Conservation (phyloP, 2,888 invertebrate species). For the Lobophora halterata region DNA sequence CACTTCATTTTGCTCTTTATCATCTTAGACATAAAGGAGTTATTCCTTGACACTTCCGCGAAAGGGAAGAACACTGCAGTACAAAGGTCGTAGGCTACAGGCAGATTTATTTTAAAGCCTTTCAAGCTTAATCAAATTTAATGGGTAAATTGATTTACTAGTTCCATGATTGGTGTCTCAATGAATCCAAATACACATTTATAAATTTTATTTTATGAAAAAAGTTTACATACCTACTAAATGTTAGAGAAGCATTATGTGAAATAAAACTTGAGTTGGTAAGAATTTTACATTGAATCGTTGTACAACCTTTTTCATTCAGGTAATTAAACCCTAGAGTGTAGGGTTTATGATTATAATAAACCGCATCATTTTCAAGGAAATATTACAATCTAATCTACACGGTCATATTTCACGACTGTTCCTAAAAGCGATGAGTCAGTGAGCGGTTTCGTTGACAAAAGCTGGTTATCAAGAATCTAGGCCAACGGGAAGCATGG, state of each 20-base stretch:
- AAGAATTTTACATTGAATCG: too few relatives aligned
- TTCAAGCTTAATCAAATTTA: not conserved
- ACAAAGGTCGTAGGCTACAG: constrained; percentile 5
- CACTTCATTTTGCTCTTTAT: constrained; percentile 25
- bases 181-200: too few relatives aligned
- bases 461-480: constrained; percentile 19
- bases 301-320: too few relatives aligned
- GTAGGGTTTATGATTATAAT: not conserved
- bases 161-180: too few relatives aligned
- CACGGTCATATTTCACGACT: constrained; percentile 3
- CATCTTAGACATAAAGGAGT: constrained; percentile 13
- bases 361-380: too few relatives aligned
- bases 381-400: not conserved
- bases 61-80: constrained; percentile 15
- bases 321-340: too few relatives aligned
- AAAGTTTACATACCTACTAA: too few relatives aligned
- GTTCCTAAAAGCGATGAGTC: constrained; percentile 18
- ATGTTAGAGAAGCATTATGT: too few relatives aligned
- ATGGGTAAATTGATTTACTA: too few relatives aligned
- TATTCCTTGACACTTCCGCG: constrained; percentile 21
- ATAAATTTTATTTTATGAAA: too few relatives aligned
- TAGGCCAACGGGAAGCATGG: constrained; percentile 15
- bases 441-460: constrained; percentile 16
- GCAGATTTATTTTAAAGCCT: constrained; percentile 1
- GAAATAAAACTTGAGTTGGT: too few relatives aligned